phyloP scores from a whole-genome alignment of 2,888 invertebrate genomes.

The Masnerella sp. region DNA sequence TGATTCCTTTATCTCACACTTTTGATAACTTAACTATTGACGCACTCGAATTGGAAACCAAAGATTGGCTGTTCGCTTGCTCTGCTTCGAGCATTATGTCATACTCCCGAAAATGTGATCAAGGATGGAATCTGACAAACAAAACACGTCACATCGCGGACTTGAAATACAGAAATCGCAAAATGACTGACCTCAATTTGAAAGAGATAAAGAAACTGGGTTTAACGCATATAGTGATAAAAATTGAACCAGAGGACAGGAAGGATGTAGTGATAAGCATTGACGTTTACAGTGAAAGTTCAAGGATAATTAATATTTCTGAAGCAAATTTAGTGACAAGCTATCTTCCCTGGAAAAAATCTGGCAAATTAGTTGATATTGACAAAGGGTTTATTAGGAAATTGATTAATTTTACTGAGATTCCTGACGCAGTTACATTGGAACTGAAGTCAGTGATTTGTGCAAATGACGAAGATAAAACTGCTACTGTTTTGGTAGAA shows the following conservation, averaged over 20 bases:
- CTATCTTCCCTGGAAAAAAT: conserved; percentile 58
- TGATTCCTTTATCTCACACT: conserved; percentile 81
- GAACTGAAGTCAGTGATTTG: conserved; percentile 66
- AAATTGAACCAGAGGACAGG: conserved; percentile 79
- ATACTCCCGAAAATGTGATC: conserved; percentile 81
- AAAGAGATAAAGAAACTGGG: conserved; percentile 80
- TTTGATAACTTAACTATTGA: conserved; percentile 83
- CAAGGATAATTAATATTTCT: conserved; percentile 50
- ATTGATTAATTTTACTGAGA: conserved; percentile 63
- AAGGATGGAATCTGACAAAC: conserved; percentile 81
- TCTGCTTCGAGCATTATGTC: conserved; percentile 80
- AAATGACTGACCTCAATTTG: conserved; percentile 81
- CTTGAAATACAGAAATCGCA: conserved; percentile 76
- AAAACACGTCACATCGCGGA: conserved; percentile 80
- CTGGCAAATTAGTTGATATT: conserved; percentile 50
- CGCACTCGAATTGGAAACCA: conserved; percentile 83
- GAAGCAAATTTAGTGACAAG: conserved; percentile 33
- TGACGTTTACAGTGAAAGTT: conserved; percentile 50
- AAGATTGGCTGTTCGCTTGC: conserved; percentile 89
- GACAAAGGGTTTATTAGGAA: conserved; percentile 64
- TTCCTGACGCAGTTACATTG: conserved; percentile 65
- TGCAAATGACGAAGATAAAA: conserved; percentile 37
- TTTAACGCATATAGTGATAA: conserved; percentile 86
- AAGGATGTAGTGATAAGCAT: conserved; percentile 60
- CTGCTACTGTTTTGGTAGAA: conserved; percentile 64